Evolutionary conservation across 2,113 vertebrate genomes (phyloP), one percentile per base, ranked within the genome.

Genomic region (Pseudolaguvia tuberculata): DNA sequence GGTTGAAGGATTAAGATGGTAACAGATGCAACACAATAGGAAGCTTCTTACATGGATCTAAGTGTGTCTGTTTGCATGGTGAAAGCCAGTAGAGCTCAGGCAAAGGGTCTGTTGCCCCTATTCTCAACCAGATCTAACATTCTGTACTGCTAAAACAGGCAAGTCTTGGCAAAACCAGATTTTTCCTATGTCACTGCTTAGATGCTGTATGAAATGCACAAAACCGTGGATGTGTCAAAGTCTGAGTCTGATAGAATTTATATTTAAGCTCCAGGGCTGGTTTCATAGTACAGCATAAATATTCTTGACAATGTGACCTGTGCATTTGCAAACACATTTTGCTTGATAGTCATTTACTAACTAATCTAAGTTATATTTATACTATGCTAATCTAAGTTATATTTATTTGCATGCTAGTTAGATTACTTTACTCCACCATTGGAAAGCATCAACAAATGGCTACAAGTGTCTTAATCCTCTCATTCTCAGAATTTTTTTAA

Each of bases 11-110:
- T 66, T 68, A 62, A 57, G 48, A 47, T 56, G 29, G 67, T 58
- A 72, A 78, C 77, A 79, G 77, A 74, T 81, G 80, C 35, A 71
- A 29, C 73, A 72, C 77, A 42, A 66, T 48, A 27, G 73, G 73
- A 45, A 81, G 69, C 53, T 73, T 75, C 69, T 73, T 73, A 62
- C 73, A 76, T 45, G 51, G 69, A 76, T 76, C 72, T 35, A 63
- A 72, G 59, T 61, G 69, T 47, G 62, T 56, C 73, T 62, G 56
- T 39, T 57, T 58, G 56, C 27, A 45, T 70, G 70, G 68, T 59
- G 71, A 51, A 51, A 51, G 70, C 23, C 56, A 45, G 73, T 59
- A 42, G 59, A 72, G 63, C 80, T 73, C 68, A 56, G 76, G 78
- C 69, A 76, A 39, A 78, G 61, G 68, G 76, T 67, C 39, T 78